Conservation (phyloP, 1,140 invertebrate species). For the Popillia japonica region DNA sequence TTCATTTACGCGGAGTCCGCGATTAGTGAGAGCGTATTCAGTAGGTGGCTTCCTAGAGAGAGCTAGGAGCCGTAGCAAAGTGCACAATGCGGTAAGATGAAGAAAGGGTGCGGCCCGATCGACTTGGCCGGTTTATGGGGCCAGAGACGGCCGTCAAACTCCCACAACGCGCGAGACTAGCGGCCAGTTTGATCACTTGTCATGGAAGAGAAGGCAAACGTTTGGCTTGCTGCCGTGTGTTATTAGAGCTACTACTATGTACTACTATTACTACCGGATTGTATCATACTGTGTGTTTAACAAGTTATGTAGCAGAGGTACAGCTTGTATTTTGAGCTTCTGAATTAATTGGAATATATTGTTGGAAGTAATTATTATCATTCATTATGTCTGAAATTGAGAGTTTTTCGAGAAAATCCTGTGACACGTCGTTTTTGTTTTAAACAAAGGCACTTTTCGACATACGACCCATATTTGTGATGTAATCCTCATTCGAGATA, state of each 20-base stretch:
- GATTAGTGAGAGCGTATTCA: not conserved
- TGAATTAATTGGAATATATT: too few relatives aligned
- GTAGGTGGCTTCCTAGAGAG: not conserved
- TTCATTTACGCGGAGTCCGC: not conserved
- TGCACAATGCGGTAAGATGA: not conserved
- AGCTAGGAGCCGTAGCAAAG: not conserved
- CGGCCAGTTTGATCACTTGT: not conserved
- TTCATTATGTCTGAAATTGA: too few relatives aligned
- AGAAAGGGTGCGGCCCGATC: not conserved
- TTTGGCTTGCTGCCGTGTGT: not conserved
- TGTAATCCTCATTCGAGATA: too few relatives aligned
- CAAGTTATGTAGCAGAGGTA: too few relatives aligned
- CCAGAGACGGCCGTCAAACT: not conserved
- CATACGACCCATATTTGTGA: too few relatives aligned
- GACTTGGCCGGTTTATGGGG: not conserved
- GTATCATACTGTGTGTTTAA: too few relatives aligned
- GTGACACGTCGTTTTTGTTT: too few relatives aligned
- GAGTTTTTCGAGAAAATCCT: too few relatives aligned
- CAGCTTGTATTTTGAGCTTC: too few relatives aligned
- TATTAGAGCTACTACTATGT: not conserved
- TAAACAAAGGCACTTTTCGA: too few relatives aligned
- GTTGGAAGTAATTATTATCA: too few relatives aligned
- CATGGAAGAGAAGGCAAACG: not conserved
- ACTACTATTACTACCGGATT: too few relatives aligned
- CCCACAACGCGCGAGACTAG: not conserved